Percentiles rank a stretch among this genome's conserved stretches.
Conservation (phyloP, 1,140 invertebrate species). For the Drosophila sturtevanti region DNA sequence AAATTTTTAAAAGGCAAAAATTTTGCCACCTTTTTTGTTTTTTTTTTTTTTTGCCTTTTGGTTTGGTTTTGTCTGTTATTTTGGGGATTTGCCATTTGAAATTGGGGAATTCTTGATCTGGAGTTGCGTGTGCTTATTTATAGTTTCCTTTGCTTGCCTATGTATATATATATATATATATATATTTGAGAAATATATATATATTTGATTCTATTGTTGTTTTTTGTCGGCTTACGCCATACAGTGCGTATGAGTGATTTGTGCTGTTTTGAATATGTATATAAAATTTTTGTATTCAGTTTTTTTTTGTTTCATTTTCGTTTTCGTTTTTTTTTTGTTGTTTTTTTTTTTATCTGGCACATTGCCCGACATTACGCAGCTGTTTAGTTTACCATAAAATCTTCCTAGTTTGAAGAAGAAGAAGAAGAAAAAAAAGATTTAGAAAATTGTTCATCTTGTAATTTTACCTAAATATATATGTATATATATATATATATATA, state of each 20-base stretch:
- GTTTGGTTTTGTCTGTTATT: slow-evolving; percentile 16
- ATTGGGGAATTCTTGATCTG: slow-evolving; percentile 47
- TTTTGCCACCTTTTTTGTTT: slow-evolving; percentile 36
- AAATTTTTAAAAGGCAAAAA: slow-evolving; percentile 22
- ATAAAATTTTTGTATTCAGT: slow-evolving; percentile 2
- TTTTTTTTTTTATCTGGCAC: slow-evolving; percentile 48
- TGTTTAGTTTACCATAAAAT: slow-evolving; percentile 60
- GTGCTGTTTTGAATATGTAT: slow-evolving; percentile 43
- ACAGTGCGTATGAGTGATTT: slow-evolving; percentile 76
- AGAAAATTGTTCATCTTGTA: slow-evolving; percentile 40
- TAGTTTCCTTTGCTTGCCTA: slow-evolving; percentile 40
- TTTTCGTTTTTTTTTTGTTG: slow-evolving; percentile 8
- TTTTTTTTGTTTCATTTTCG: too few species aligned
- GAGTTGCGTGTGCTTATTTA: slow-evolving; percentile 62
- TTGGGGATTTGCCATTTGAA: slow-evolving; percentile 61
- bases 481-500: not conserved
- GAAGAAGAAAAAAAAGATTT: not conserved
- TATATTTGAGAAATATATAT: slow-evolving; percentile 27
- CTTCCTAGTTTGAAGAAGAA: slow-evolving; percentile 11
- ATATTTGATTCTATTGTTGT: slow-evolving; percentile 60
- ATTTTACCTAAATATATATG: slow-evolving; percentile 46
- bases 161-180: slow-evolving; percentile 21
- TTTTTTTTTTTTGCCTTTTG: slow-evolving; percentile 23
- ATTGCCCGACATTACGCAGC: slow-evolving; percentile 77
- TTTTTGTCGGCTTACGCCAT: slow-evolving; percentile 56